phyloP scores from a whole-genome alignment of 2,797 vertebrate species.

The Manis javanica region DNA sequence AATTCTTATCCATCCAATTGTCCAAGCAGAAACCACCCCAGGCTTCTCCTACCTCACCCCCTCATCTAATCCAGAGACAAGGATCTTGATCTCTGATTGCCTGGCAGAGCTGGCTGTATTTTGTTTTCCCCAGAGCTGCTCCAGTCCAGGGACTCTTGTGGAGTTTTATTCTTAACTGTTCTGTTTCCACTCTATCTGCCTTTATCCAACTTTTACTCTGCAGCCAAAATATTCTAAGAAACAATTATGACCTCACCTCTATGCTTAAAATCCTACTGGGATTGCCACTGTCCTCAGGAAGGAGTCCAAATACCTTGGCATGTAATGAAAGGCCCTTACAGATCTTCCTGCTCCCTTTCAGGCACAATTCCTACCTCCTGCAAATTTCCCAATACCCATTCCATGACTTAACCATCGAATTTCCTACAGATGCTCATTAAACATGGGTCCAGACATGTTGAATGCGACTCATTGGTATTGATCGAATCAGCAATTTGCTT shows the following conservation, averaged over 20 bases:
- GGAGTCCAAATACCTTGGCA: neutral
- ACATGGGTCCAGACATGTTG: neutral
- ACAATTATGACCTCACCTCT: conserved; percentile 28
- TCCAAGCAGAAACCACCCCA: neutral
- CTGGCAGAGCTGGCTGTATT: neutral
- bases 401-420: neutral
- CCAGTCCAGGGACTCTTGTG: conserved; percentile 3
- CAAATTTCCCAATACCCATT: neutral
- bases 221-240: conserved; percentile 58
- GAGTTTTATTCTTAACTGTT: conserved; percentile 59
- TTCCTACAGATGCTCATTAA: conserved; percentile 45
- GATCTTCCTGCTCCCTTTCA: neutral
- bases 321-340: neutral
- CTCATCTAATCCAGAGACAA: neutral
- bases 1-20: neutral
- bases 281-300: neutral
- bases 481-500: neutral
- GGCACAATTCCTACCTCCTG: neutral
- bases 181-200: conserved; percentile 47
- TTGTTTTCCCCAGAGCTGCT: neutral
- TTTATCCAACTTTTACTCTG: conserved; percentile 65
- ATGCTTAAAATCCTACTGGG: conserved; percentile 18
- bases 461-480: neutral
- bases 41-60: neutral
- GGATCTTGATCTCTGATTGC: neutral